Base-by-base conservation (phyloP, 2,797 vertebrate genomes). In the Acestrorhynchus altus region DNA sequence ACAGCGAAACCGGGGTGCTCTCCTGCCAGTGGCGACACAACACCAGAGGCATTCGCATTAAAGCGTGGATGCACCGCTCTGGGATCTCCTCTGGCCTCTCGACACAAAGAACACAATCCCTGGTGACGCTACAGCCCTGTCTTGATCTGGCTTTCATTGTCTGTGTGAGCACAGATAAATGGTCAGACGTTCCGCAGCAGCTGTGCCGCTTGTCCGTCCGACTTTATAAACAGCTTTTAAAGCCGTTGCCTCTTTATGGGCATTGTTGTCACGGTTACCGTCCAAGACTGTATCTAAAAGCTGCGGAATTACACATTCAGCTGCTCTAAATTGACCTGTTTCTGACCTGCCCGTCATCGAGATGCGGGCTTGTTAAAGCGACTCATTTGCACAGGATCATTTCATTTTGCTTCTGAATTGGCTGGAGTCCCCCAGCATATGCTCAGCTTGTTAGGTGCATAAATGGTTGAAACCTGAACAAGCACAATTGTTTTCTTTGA, bases 401-500 rank as follows among this genome's bases (percentile, higher is more conserved):
- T 72, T 74, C n/a, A 66, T 28, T 61, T 70, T 63, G 40, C 16
- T 60, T 72, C 56, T 52, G 64, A 75, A 78, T 83, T 78, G 71
- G 44, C 69, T 57, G 11, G 78, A 39, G 49, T 74, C 56, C 59
- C 39, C 47, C 64, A 67, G 57, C 67, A 78, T 60, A 81, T 71
- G 35, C 57, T 35, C 52, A 47, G 57, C 80, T 81, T 73, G 64
- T 81, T 74, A 65, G 65, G 42, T 66, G 66, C 46, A 40, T 68
- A 76, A 42, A 47, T 22, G 54, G 64, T 64, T 60, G 20, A 79
- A 79, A 73, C 57, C 42, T 80, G 66, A 70, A 64, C 47, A 12
- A 60, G 61, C 44, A 28, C 49, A 28, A 59, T 49, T 49, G 59
- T 77, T 76, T 78, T 74, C 61, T 74, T 46, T 79, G 51, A 79